These are phyloP conservation scores for Hippocampus guttulatus DNA, from an alignment of 2,113 vertebrate genomes.

Conservation along the genomic window DNA sequence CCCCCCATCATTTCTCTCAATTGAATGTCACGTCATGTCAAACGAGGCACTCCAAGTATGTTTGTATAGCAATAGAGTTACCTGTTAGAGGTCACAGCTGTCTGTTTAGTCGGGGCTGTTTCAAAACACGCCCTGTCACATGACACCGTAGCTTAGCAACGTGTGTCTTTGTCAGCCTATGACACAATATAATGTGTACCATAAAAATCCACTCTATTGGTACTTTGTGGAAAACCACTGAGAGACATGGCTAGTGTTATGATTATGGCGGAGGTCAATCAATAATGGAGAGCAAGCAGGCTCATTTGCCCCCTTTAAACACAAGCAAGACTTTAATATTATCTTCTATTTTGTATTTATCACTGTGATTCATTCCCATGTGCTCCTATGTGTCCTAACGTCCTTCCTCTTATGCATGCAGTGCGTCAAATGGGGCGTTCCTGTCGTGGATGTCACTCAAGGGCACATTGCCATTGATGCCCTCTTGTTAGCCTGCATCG, in stretches of 20 bases:
- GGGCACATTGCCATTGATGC: background rate
- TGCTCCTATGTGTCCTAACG: background rate
- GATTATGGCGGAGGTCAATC: background rate
- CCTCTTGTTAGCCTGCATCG: background rate
- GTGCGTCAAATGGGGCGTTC: background rate
- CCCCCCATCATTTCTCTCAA: background rate
- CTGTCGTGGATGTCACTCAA: background rate
- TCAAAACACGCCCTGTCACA: conserved; percentile 13
- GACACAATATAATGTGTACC: conserved; percentile 1
- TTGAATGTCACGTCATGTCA: background rate
- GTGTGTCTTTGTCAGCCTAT: background rate
- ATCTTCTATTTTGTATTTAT: background rate
- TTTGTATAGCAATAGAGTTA: conserved; percentile 20
- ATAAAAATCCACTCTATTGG: background rate
- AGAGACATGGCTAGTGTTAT: background rate
- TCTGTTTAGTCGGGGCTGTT: conserved; percentile 4
- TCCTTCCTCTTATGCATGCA: background rate
- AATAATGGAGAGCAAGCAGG: background rate
- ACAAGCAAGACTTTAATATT: background rate
- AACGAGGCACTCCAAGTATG: background rate
- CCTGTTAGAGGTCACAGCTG: conserved; percentile 17
- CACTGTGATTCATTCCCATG: background rate
- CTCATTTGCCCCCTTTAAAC: background rate
- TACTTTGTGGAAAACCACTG: background rate
- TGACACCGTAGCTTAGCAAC: background rate